A percentile compares a stretch with the other conserved stretches of the same genome.
Conservation (phyloP, 2,797 vertebrate genomes). For the Etheostoma perlongum region DNA sequence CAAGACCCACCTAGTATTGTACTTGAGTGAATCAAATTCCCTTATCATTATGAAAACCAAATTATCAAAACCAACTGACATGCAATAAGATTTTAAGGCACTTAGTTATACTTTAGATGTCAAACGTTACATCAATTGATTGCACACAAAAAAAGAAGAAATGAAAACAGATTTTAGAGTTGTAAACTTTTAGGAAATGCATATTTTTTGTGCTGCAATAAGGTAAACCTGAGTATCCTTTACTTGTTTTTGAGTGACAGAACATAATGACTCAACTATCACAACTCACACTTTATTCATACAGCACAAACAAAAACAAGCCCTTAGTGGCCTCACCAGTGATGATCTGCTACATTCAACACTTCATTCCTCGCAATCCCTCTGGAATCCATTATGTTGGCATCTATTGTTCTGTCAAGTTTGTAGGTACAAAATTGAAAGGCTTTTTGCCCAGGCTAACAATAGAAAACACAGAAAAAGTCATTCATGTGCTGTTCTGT, state of each 20-base stretch:
- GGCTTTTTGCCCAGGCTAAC: slow-evolving; percentile 56
- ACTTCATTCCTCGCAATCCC: slow-evolving; percentile 68
- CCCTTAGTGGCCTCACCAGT: slow-evolving; percentile 57
- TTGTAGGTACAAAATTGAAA: slow-evolving; percentile 64
- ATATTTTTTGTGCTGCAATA: slow-evolving; percentile 5
- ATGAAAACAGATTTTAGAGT: not conserved
- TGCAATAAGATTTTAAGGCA: not conserved
- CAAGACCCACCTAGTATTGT: not conserved
- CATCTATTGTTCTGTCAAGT: slow-evolving; percentile 70
- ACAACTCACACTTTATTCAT: slow-evolving; percentile 62
- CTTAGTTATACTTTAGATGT: not conserved
- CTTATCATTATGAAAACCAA: not conserved
- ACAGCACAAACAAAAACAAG: slow-evolving; percentile 58
- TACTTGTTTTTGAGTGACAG: slow-evolving; percentile 49
- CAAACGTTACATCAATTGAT: not conserved
- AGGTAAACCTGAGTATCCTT: not conserved
- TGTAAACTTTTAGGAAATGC: not conserved
- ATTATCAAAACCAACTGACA: not conserved
- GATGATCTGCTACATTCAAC: slow-evolving; percentile 71
- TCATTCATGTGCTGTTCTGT: slow-evolving; percentile 50
- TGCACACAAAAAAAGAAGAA: not conserved
- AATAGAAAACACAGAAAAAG: slow-evolving; percentile 54
- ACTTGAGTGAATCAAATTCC: not conserved
- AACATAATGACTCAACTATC: slow-evolving; percentile 54
- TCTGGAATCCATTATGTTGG: slow-evolving; percentile 76